Evolutionary conservation across 2,888 invertebrate genomes (phyloP).

Genomic region (Polymixis lichenea): DNA sequence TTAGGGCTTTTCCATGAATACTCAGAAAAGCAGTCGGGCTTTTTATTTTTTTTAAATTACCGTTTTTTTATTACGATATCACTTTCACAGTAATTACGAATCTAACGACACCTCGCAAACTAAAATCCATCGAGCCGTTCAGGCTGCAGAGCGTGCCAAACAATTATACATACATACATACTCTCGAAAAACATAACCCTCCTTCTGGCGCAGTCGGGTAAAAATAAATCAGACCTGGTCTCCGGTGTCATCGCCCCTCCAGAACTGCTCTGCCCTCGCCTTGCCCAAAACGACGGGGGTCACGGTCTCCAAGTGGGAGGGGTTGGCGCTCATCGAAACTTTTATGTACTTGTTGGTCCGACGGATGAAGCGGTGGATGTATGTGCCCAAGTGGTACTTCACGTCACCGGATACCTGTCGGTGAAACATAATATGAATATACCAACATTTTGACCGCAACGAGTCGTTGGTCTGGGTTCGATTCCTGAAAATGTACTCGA

Average conservation of each 20-base stretch:
- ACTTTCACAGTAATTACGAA: too few species aligned
- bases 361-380: conserved; percentile 94
- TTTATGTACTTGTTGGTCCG: conserved; percentile 94
- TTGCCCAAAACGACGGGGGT: conserved; percentile 97
- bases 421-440: neutral
- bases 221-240: conserved; percentile 83
- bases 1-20: too few species aligned
- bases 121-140: too few species aligned
- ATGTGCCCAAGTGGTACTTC: conserved; percentile 97
- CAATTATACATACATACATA: too few species aligned
- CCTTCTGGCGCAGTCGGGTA: too few species aligned
- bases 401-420: conserved; percentile 95
- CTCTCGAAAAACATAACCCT: too few species aligned
- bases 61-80: too few species aligned
- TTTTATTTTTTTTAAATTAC: too few species aligned
- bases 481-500: neutral
- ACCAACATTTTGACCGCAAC: neutral
- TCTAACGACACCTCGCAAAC: too few species aligned
- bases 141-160: too few species aligned
- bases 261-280: conserved; percentile 96
- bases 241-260: conserved; percentile 94
- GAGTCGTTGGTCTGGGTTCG: too few species aligned
- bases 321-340: conserved; percentile 97
- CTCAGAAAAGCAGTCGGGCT: too few species aligned
- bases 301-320: conserved; percentile 98